Percentiles rank a stretch among this genome's conserved stretches.
Evolutionary conservation across 2,113 vertebrate genomes (phyloP).

Genomic region (Ceratotherium simum): DNA sequence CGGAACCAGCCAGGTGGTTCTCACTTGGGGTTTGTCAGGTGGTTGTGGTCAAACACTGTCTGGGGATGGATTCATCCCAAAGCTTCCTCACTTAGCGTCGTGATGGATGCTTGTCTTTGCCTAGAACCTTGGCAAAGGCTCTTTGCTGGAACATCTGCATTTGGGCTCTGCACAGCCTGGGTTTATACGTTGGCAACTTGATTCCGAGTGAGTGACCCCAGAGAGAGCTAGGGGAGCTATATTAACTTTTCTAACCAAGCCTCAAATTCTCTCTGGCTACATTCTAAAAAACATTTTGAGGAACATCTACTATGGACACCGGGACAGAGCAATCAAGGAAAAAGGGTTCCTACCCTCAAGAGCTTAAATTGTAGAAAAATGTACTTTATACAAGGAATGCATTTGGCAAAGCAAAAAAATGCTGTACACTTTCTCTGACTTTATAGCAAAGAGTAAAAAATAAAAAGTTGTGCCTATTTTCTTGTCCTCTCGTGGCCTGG

Average conservation of each 20-base stretch:
- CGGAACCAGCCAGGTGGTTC: too few species aligned
- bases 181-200: fast-evolving
- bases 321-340: neutral
- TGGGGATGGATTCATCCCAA: neutral
- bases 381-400: neutral
- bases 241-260: fast-evolving
- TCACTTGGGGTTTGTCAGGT: fast-evolving
- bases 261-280: neutral
- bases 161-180: neutral
- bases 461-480: neutral
- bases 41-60: fast-evolving
- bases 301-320: fast-evolving
- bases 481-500: too few species aligned
- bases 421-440: neutral
- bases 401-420: neutral
- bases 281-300: fast-evolving
- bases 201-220: fast-evolving
- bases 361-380: neutral
- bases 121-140: neutral
- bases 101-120: fast-evolving
- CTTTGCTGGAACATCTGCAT: fast-evolving
- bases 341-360: neutral
- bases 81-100: neutral
- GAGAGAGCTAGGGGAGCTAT: neutral
- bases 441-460: neutral